Evolutionary conservation across 2,113 vertebrate species (phyloP).

Genomic region (Equus quagga): DNA sequence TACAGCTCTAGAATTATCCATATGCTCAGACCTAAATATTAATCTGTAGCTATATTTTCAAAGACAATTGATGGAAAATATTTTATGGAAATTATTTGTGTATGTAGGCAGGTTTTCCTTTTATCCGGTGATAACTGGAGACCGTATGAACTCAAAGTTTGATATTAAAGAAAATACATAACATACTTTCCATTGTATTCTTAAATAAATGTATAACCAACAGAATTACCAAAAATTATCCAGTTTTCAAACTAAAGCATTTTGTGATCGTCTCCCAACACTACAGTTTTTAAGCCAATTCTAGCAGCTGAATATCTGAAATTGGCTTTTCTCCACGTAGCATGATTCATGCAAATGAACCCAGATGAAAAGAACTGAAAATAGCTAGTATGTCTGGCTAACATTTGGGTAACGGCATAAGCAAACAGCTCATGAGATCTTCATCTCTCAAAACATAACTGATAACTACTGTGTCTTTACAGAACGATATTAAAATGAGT

Average conservation of each 20-base stretch:
- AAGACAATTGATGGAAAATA: background rate
- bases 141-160: background rate
- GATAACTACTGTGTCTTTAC: background rate
- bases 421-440: background rate
- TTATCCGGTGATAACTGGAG: background rate
- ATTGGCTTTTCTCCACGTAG: background rate
- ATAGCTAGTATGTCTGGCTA: background rate
- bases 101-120: background rate
- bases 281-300: background rate
- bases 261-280: background rate
- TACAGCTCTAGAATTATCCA: background rate
- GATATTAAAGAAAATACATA: background rate
- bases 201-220: background rate
- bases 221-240: background rate
- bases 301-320: background rate
- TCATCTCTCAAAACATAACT: background rate
- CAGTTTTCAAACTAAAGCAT: background rate
- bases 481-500: background rate
- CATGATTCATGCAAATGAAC: background rate
- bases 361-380: slow-evolving; percentile 1
- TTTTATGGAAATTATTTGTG: background rate
- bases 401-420: background rate
- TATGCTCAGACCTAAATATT: background rate
- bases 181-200: background rate
- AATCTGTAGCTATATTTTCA: background rate